Percentiles rank a stretch among this genome's conserved stretches.
Evolutionary conservation across 2,888 invertebrate genomes (phyloP).

Genomic region (Peribatodes rhomboidaria): DNA sequence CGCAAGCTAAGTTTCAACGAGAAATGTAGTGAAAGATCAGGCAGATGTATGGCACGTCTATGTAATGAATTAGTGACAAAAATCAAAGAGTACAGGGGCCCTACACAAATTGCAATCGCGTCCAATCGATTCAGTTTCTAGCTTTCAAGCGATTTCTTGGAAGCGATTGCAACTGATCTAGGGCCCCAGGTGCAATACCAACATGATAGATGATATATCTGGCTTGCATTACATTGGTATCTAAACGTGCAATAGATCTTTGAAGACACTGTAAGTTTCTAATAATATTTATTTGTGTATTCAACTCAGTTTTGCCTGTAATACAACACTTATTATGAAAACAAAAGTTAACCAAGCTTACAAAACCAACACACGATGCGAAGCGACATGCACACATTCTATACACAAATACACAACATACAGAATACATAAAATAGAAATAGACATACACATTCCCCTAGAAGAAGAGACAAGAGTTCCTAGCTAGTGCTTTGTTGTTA

Average conservation of each 20-base stretch:
- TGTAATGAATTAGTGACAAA: constrained; percentile 14
- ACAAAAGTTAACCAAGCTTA: constrained; percentile 54
- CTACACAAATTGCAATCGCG: no score
- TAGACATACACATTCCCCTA: constrained; percentile 43
- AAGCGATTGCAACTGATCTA: no score
- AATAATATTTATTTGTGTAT: neutral
- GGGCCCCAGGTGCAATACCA: constrained; percentile 13
- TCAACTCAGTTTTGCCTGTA: constrained; percentile 55
- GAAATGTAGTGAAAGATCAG: neutral
- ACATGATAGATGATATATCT: constrained; percentile 1
- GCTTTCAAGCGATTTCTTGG: no score
- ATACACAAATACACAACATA: constrained; percentile 44
- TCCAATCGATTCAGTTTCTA: no score
- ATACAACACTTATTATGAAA: constrained; percentile 29
- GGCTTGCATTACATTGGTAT: constrained; percentile 4
- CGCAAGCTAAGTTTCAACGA: constrained; percentile 18
- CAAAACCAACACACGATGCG: constrained; percentile 62
- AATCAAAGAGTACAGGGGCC: neutral
- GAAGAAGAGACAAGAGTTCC: constrained; percentile 17
- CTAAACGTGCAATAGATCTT: constrained; percentile 16
- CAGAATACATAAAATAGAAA: constrained; percentile 40
- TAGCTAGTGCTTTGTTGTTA: constrained; percentile 32
- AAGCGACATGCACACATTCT: constrained; percentile 64
- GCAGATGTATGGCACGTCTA: constrained; percentile 23
- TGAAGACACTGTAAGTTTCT: neutral